phyloP scores from a whole-genome alignment of 2,797 vertebrate species.

The Aplochiton taeniatus region DNA sequence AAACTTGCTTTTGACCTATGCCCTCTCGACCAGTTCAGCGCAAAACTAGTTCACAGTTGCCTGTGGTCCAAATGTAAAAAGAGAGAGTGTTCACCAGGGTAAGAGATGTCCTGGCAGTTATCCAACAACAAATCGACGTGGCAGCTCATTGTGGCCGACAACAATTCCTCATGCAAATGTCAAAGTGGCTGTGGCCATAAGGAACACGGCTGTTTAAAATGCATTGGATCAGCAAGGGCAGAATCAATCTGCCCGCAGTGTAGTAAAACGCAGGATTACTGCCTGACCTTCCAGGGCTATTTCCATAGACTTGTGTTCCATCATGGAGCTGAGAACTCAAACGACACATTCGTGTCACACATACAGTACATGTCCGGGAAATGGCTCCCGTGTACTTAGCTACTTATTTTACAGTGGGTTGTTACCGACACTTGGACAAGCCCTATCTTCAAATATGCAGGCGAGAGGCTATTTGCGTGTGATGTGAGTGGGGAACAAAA shows the following conservation, averaged over 20 bases:
- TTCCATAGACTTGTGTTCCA: conserved; percentile 51
- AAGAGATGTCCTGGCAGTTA: conserved; percentile 36
- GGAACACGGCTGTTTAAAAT: conserved; percentile 72
- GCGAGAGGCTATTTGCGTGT: not conserved
- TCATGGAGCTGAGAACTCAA: conserved; percentile 49
- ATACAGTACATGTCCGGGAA: conserved; percentile 18
- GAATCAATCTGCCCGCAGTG: conserved; percentile 69
- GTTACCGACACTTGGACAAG: conserved; percentile 13
- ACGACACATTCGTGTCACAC: conserved; percentile 47
- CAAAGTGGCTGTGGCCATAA: conserved; percentile 64
- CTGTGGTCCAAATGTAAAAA: conserved; percentile 7
- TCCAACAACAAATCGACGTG: conserved; percentile 54
- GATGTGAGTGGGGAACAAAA: not conserved
- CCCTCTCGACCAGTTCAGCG: conserved; percentile 10
- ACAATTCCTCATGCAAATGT: conserved; percentile 72
- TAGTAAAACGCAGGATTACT: conserved; percentile 72
- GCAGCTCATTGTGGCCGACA: conserved; percentile 52
- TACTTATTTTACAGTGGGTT: conserved; percentile 20
- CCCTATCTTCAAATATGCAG: conserved; percentile 32
- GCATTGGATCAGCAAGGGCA: conserved; percentile 71
- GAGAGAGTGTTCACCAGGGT: not conserved
- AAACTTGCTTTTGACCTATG: conserved; percentile 19
- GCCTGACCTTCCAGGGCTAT: conserved; percentile 70
- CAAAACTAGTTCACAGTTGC: conserved; percentile 6
- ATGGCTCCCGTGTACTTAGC: conserved; percentile 35